Evolutionary conservation across 2,797 vertebrate genomes (phyloP).

Genomic region (Aotus griseimembra): DNA sequence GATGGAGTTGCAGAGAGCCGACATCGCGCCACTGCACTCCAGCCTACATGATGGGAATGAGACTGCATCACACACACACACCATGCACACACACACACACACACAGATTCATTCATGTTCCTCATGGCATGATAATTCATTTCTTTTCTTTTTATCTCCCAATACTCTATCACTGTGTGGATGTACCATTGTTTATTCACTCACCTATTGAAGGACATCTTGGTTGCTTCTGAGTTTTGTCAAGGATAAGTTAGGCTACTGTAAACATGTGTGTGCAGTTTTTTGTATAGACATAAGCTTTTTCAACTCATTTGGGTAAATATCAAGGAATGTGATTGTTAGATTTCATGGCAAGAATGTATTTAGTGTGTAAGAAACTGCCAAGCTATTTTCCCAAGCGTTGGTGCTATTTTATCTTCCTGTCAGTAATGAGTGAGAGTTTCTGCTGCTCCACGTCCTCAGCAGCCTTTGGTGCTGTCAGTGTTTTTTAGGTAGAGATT

Average conservation of each 20-base stretch:
- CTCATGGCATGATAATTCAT: not conserved
- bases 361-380: not conserved
- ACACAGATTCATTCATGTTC: not conserved
- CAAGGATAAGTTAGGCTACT: not conserved
- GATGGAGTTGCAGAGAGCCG: no score
- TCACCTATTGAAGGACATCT: not conserved
- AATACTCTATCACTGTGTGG: not conserved
- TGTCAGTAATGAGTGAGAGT: not conserved
- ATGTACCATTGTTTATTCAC: not conserved
- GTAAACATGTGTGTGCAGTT: not conserved
- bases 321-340: not conserved
- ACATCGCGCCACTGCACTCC: no score
- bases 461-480: not conserved
- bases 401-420: not conserved
- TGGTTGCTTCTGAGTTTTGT: not conserved
- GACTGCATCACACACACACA: no score
- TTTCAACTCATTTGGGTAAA: not conserved
- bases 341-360: not conserved
- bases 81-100: no score
- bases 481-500: not conserved
- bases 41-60: no score
- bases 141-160: not conserved
- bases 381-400: not conserved
- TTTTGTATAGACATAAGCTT: not conserved
- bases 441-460: not conserved